Conservation (phyloP, 1,140 invertebrate genomes). For the Drosophila oshimai region DNA sequence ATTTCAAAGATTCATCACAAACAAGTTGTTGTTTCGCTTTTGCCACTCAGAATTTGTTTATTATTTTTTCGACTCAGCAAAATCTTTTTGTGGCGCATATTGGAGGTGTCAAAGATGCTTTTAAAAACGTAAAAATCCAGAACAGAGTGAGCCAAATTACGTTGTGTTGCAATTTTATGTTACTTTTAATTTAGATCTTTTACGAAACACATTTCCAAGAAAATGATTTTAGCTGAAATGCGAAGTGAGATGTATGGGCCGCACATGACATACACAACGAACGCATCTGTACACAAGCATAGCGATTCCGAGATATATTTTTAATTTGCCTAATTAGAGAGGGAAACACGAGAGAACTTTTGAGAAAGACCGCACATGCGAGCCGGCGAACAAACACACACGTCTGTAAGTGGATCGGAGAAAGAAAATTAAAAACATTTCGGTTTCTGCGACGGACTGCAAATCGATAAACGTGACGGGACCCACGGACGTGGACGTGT, state of each 20-base stretch:
- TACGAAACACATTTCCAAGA: slow-evolving; percentile 45
- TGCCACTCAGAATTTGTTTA: slow-evolving; percentile 19
- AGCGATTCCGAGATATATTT: slow-evolving; percentile 53
- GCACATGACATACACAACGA: slow-evolving; percentile 12
- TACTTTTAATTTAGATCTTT: slow-evolving; percentile 4
- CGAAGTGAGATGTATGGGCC: slow-evolving; percentile 4
- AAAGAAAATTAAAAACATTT: slow-evolving; percentile 45
- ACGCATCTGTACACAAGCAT: background rate
- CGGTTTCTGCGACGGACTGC: slow-evolving; percentile 26
- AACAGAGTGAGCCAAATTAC: background rate
- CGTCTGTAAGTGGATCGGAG: slow-evolving; percentile 22
- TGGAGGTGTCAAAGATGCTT: too few species aligned
- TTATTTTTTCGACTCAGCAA: slow-evolving; percentile 2
- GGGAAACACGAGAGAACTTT: slow-evolving; percentile 31
- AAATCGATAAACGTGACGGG: slow-evolving; percentile 67
- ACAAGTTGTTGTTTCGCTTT: slow-evolving; percentile 22
- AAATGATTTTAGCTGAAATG: slow-evolving; percentile 40
- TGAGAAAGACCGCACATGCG: slow-evolving; percentile 31
- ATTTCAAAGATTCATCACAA: background rate
- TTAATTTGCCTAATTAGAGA: slow-evolving; percentile 70
- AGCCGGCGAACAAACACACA: background rate
- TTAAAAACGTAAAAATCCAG: too few species aligned
- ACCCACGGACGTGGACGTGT: slow-evolving; percentile 5
- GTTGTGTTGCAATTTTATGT: background rate
- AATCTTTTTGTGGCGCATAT: slow-evolving; percentile 1